phyloP scores from a whole-genome alignment of 2,797 vertebrate species.

The Gymnothorax reevesii region DNA sequence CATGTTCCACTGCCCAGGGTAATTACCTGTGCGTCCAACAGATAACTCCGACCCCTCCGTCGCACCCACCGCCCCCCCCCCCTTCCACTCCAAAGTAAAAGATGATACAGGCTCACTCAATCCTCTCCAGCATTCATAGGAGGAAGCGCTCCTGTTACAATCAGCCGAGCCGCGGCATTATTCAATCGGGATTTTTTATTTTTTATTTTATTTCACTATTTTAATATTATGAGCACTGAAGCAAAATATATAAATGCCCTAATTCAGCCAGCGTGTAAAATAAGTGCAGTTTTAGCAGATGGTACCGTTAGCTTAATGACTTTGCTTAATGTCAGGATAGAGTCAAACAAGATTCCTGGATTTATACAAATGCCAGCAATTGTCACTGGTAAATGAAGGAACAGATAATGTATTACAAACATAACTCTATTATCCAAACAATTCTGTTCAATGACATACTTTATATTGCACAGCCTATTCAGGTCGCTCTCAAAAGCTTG shows the following conservation, averaged over 20 bases:
- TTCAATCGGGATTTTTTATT: background rate
- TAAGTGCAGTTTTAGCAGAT: background rate
- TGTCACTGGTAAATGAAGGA: background rate
- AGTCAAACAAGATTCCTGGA: background rate
- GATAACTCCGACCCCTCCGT: conserved; percentile 46
- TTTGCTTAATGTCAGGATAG: background rate
- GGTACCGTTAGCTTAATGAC: background rate
- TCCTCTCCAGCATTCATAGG: background rate
- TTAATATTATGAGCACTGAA: background rate
- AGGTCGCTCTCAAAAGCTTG: background rate
- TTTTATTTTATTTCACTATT: background rate
- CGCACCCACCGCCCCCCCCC: conserved; percentile 49
- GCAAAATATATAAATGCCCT: background rate
- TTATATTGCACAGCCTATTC: background rate
- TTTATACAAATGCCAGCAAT: background rate
- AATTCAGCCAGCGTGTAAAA: background rate
- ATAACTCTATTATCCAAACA: too few relatives aligned
- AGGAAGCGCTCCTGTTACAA: background rate
- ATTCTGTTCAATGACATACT: background rate
- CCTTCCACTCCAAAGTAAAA: conserved; percentile 41
- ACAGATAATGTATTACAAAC: background rate
- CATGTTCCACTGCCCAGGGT: conserved; percentile 55
- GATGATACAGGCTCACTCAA: background rate
- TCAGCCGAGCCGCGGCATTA: background rate
- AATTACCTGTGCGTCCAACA: conserved; percentile 64